Evolutionary conservation across 2,797 vertebrate genomes (phyloP), one percentile per base, ranked within the genome.

Genomic region (Heliangelus exortis): DNA sequence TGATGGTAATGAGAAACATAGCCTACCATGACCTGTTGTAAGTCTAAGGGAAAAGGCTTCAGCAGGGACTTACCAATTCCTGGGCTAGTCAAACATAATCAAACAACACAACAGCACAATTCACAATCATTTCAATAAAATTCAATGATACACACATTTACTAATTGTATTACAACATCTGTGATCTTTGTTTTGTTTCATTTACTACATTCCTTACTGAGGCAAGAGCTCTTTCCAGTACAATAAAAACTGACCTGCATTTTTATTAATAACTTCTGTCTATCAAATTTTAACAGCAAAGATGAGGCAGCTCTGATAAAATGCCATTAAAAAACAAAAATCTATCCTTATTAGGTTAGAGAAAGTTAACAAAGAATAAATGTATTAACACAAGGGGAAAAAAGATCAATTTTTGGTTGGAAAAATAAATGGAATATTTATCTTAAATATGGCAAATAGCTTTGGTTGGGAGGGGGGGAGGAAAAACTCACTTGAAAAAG

Each of bases 41-140:
- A 94, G 95, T 91, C 80, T 85, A 92, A 91, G 57, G 90, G 93
- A 95, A 96, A 93, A 93, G 83, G 80, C 75, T 91, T 75, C 87
- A 82, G 83, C 80, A 89, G 90, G 72, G 89, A 91, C 36, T 68
- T 71, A 57, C 76, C 63, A 91, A 80, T 71, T 93, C 78, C 86
- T 88, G 53, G 54, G 53, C 72, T 96, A 91, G 96, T 68, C 93
- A 87, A 73, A 75, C 74, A 63, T 90, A 96, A 97, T 94, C 80
- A 94, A 92, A 95, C 63, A 94, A 82, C 23, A 36, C 68, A 91
- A 84, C 82, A 92, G 31, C 61, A 88, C 15, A 73, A 82, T 82
- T 94, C 85, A 89, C 85, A 91, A 94, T 78, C 7, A 89, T 81
- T 95, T 84, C 85, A 77, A 50, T 88, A 61, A 84, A 86, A 51